These are phyloP conservation scores for Suricata suricatta DNA, from an alignment of 2,113 vertebrate species.

Conservation along the genomic window DNA sequence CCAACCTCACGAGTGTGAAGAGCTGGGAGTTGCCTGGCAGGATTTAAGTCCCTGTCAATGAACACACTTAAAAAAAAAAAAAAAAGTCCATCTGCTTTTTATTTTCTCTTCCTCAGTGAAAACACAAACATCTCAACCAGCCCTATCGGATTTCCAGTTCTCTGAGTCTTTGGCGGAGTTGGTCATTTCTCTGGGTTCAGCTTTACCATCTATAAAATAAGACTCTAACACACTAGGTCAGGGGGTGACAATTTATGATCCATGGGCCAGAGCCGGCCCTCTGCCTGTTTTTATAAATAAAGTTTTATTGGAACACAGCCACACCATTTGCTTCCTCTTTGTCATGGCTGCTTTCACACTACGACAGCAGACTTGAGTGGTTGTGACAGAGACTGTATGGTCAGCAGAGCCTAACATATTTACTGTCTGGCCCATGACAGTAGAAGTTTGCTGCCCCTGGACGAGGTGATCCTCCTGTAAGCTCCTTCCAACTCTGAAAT, in stretches of 20 bases:
- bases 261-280: fast-evolving
- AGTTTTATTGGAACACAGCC: slow-evolving; percentile 20
- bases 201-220: neutral
- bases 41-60: neutral
- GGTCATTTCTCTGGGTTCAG: neutral
- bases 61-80: neutral
- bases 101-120: neutral
- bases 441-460: neutral
- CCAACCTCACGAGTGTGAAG: fast-evolving
- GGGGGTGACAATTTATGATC: neutral
- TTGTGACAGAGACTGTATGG: neutral
- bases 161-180: neutral
- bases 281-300: slow-evolving; percentile 8
- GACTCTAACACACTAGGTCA: neutral
- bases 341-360: neutral
- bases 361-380: neutral
- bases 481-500: neutral
- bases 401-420: neutral
- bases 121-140: neutral
- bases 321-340: neutral
- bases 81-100: neutral
- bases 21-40: neutral
- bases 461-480: fast-evolving
- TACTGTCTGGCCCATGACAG: neutral
- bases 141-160: neutral